phyloP scores from a whole-genome alignment of 2,888 invertebrate genomes.

The Drosophila mettleri region DNA sequence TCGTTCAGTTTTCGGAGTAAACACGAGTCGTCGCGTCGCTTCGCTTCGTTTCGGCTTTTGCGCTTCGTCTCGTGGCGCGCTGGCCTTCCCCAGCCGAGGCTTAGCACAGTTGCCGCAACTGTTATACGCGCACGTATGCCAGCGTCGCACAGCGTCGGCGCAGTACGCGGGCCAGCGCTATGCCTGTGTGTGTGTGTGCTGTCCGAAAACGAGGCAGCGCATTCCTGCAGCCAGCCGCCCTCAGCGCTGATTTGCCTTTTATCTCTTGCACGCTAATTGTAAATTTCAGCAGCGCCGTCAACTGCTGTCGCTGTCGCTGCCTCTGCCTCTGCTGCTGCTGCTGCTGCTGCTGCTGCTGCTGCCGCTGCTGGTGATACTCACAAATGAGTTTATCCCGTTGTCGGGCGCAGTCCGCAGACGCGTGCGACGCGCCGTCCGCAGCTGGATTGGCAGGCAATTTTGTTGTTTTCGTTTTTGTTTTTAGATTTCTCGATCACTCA shows the following conservation, averaged over 20 bases:
- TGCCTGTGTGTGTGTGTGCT: neutral
- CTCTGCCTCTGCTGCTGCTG: neutral
- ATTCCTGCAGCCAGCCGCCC: conserved; percentile 51
- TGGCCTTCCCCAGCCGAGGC: conserved; percentile 29
- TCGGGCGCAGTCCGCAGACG: conserved; percentile 38
- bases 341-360: neutral
- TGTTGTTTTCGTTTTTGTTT: neutral
- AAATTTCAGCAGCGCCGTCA: conserved; percentile 54
- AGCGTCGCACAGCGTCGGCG: conserved; percentile 43
- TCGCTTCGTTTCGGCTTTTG: conserved; percentile 6
- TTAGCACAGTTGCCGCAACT: conserved; percentile 42
- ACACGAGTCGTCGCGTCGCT: conserved; percentile 19
- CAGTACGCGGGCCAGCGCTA: conserved; percentile 20
- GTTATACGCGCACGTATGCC: conserved; percentile 40
- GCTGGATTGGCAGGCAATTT: conserved; percentile 42
- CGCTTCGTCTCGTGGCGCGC: neutral
- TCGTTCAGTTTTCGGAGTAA: conserved; percentile 49
- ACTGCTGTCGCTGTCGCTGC: conserved; percentile 6
- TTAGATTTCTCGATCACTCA: conserved; percentile 49
- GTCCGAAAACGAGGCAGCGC: conserved; percentile 41
- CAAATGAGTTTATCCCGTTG: conserved; percentile 50
- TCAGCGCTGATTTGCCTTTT: conserved; percentile 53
- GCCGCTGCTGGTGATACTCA: conserved; percentile 10
- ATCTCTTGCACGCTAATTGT: conserved; percentile 58
- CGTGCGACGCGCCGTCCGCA: conserved; percentile 26